Evolutionary conservation across 2,113 vertebrate genomes (phyloP).

Genomic region (Pollimyrus isidori): DNA sequence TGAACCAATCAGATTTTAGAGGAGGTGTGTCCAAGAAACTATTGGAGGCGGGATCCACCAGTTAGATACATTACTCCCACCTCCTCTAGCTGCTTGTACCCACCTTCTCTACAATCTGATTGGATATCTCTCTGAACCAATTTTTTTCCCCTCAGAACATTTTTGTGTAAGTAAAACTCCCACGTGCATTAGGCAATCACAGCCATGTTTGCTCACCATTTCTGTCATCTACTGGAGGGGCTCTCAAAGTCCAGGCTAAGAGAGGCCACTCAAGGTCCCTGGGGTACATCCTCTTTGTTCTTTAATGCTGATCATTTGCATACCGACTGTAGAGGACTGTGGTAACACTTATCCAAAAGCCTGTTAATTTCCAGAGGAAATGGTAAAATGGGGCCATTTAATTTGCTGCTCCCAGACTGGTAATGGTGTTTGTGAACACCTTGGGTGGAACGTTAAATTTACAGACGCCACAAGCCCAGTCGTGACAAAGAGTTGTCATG

Average conservation of each 20-base stretch:
- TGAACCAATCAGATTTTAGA: neutral
- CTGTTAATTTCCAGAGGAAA: neutral
- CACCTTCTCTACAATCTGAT: neutral
- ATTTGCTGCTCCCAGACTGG: neutral
- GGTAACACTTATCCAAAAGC: neutral
- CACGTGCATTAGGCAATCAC: neutral
- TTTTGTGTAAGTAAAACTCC: neutral
- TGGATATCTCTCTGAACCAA: neutral
- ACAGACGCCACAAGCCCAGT: neutral
- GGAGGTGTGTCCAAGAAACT: neutral
- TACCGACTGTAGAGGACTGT: slow-evolving; percentile 14
- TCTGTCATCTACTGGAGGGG: neutral
- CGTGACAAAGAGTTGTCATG: neutral
- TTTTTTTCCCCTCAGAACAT: neutral
- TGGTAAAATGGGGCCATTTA: neutral
- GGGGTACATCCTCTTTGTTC: neutral
- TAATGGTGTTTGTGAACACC: neutral
- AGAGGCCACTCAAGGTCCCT: neutral
- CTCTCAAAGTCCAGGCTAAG: slow-evolving; percentile 15
- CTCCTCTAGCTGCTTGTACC: neutral
- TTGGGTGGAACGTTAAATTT: neutral
- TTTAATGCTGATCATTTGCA: neutral
- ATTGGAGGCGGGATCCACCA: neutral
- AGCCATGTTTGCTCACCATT: slow-evolving; percentile 18
- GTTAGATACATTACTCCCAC: neutral